phyloP scores from a whole-genome alignment of 2,888 invertebrate species.

The Caenorhabditis becei region DNA sequence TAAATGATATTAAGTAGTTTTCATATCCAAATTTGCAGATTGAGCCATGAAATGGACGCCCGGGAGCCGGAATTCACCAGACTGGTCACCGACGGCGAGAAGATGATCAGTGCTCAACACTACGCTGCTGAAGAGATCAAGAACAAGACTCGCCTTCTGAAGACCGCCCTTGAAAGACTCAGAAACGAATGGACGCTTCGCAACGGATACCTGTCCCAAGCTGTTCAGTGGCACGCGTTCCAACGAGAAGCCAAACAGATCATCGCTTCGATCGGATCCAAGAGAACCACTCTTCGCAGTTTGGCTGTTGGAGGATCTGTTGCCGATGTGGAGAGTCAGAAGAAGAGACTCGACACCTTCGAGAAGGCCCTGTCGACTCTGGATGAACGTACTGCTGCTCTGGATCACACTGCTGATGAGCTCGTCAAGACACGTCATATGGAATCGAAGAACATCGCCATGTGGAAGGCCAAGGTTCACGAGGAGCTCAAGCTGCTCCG shows the following conservation, averaged over 20 bases:
- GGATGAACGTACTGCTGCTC: conserved; percentile 72
- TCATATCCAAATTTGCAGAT: conserved; percentile 16
- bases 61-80: conserved; percentile 89
- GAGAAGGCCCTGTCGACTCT: conserved; percentile 88
- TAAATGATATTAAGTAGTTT: background rate
- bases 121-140: conserved; percentile 85
- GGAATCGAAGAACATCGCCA: conserved; percentile 75
- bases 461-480: conserved; percentile 71
- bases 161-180: conserved; percentile 89
- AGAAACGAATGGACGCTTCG: conserved; percentile 92
- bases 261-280: conserved; percentile 91
- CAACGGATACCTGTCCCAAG: conserved; percentile 88
- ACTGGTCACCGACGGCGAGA: conserved; percentile 88
- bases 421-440: conserved; percentile 93
- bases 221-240: conserved; percentile 95
- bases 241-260: conserved; percentile 93
- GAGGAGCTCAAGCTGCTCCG: conserved; percentile 82
- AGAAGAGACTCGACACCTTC: conserved; percentile 95
- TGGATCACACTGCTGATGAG: conserved; percentile 82
- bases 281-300: conserved; percentile 85
- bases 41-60: conserved; percentile 89
- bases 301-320: conserved; percentile 72
- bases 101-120: conserved; percentile 91
- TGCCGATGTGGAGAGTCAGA: conserved; percentile 87
- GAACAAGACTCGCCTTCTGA: conserved; percentile 82